Evolutionary conservation across 2,113 vertebrate species (phyloP), one percentile per base, ranked within the genome.

Genomic region (Nerophis lumbriciformis): DNA sequence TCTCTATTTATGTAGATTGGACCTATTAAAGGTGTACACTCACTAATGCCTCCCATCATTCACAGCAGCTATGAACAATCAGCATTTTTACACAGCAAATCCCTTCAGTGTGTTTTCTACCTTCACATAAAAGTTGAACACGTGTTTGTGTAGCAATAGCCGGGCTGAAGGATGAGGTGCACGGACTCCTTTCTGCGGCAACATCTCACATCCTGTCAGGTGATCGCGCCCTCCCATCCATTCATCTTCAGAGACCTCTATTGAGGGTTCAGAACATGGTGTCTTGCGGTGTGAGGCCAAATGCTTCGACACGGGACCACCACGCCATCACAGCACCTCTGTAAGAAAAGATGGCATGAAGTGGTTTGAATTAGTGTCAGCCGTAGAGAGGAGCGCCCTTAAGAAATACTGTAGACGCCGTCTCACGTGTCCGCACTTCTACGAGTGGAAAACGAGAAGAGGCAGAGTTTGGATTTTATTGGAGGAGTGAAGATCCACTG

Each of bases 161-260:
- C 78, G 74, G 70, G 62, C 85, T 85, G 81, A 75, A 56, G 71
- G 88, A 81, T 91, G 92, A 92, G 93, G 93, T 92, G 93, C 90
- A 82, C 86, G 66, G 82, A 8, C 1, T 15, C 0, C 2, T 9
- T 55, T 16, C 28, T 28, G 28, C 28, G 28, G 28, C 28, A 28
- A 28, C 28, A 28, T 4, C 53, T 39, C 36, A 15, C 4, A 5
- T n/a, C 5, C 6, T 11, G 6, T 21, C 28, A 6, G 28, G 5
- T 45, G 42, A 12, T 11, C 11, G 10, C 42, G 42, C 42, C 42
- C 11, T 44, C 42, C 42, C 8, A 2, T 44, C 8, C 42, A 11
- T 44, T 44, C 42, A 44, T 44, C 42, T 44, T 4, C 42, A 44
- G 42, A 44, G 42, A 44, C 42, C 8, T 11, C 2, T 9, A 45